Conservation (phyloP, 1,140 invertebrate species). For the Psix sp. region DNA sequence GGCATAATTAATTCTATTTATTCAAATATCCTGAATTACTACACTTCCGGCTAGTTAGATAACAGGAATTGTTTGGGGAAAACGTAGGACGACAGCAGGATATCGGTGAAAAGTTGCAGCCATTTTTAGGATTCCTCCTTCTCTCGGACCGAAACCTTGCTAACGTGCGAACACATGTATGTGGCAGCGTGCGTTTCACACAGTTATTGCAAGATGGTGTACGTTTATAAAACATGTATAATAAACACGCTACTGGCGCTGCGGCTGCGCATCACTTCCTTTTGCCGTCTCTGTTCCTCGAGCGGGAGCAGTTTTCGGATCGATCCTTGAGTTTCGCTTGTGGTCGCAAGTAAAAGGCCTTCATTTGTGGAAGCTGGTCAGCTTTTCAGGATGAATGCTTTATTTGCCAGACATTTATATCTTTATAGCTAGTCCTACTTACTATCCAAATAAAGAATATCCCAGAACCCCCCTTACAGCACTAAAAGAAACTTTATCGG, state of each 20-base stretch:
- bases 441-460: too few relatives aligned
- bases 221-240: slow-evolving; percentile 68
- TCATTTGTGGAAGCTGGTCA: slow-evolving; percentile 59
- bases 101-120: slow-evolving; percentile 58
- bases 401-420: not conserved
- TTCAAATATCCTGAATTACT: too few relatives aligned
- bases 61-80: not conserved
- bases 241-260: slow-evolving; percentile 61
- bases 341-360: slow-evolving; percentile 47
- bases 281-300: slow-evolving; percentile 25
- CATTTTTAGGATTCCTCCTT: slow-evolving; percentile 59
- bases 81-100: slow-evolving; percentile 20
- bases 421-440: too few relatives aligned
- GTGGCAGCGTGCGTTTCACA: slow-evolving; percentile 45
- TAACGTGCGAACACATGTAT: slow-evolving; percentile 54
- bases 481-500: too few relatives aligned
- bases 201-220: slow-evolving; percentile 42
- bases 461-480: too few relatives aligned
- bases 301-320: slow-evolving; percentile 62
- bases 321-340: slow-evolving; percentile 64
- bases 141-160: slow-evolving; percentile 20
- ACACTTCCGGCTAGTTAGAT: slow-evolving; percentile 8
- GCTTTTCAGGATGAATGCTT: slow-evolving; percentile 4
- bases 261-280: slow-evolving; percentile 57
- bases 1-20: too few relatives aligned